Conservation (phyloP, 2,113 vertebrate species). For the Recurvirostra avosetta region DNA sequence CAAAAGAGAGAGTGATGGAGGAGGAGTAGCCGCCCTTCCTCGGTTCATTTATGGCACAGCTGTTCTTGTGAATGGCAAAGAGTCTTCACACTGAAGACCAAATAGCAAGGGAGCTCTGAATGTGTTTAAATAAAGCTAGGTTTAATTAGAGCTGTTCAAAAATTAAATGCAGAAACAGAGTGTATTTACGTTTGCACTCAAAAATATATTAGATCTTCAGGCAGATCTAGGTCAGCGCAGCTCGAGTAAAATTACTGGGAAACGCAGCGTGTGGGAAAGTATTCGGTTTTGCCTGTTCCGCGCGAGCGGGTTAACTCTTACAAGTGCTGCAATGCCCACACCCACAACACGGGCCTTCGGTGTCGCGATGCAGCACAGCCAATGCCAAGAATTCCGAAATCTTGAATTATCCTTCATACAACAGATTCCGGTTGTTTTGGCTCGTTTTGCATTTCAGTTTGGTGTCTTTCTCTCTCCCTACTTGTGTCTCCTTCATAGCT, state of each 20-base stretch:
- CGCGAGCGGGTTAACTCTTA: background rate
- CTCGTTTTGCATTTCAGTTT: background rate
- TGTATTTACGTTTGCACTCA: constrained; percentile 20
- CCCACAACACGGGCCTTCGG: background rate
- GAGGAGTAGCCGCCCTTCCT: background rate
- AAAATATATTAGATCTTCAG: background rate
- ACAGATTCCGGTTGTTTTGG: background rate
- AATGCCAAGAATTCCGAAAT: background rate
- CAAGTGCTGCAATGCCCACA: background rate
- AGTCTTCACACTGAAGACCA: background rate
- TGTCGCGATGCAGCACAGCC: fast-evolving
- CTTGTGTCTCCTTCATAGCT: background rate
- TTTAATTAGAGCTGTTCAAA: constrained; percentile 33
- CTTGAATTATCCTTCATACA: background rate
- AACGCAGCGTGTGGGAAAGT: background rate
- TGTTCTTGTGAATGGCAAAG: background rate
- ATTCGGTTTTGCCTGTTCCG: background rate
- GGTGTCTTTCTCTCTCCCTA: background rate
- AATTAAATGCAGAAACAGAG: constrained; percentile 23
- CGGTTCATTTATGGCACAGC: background rate
- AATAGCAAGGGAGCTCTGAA: constrained; percentile 8
- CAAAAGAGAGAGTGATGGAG: background rate
- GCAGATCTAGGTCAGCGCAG: constrained; percentile 40
- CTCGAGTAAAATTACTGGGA: background rate
- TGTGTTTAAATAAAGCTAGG: constrained; percentile 25